Base-by-base conservation (phyloP, 1,140 invertebrate species). In the Agraylea sexmaculata region DNA sequence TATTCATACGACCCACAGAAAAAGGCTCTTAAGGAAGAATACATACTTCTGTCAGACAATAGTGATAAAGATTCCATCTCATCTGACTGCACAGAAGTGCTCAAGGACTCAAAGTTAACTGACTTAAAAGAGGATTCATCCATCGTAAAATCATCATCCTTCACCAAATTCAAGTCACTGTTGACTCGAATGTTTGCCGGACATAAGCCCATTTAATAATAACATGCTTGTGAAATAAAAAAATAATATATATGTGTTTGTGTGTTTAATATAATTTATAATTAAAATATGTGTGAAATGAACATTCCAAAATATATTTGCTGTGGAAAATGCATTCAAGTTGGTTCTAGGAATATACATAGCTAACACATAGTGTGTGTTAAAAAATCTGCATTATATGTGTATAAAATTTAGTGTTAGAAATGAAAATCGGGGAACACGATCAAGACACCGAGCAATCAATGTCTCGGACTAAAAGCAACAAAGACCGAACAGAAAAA, bases 101-200 rank as follows among this genome's bases (percentile, higher is more conserved):
- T 15, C 4, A 38, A 35, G 12, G 35, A 23, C 15, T 8, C 16
- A 1, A 16, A 34, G 1, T 13, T 43, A 37, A 18, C 34, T 10
- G 25, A 23, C 13, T 27, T 40, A 19, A 39, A 44, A 4, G 18
- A 30, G 20, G 33, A 32, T 28, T 25, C 35, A n/a, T n/a, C n/a
- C 2, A 44, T 38, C 34, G 42, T 45, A 20, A 37, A 37, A 15
- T 49, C 47, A 18, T 49, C 47, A 1, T 49, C 47, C 16, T 44
- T 48, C 15, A 37, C 36, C 7, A 49, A 49, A 40, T 36, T 49
- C 12, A 49, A 49, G 28, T 39, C 36, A 23, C 28, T 49, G 13
- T 40, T 49, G 12, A 42, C 40, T 29, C 39, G 47, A 13, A 43
- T 49, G 4, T 49, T 45, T 28, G 40, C 30, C 25, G 42, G 39